phyloP scores from a whole-genome alignment of 1,140 invertebrate genomes.

The Tyrophagus putrescentiae region DNA sequence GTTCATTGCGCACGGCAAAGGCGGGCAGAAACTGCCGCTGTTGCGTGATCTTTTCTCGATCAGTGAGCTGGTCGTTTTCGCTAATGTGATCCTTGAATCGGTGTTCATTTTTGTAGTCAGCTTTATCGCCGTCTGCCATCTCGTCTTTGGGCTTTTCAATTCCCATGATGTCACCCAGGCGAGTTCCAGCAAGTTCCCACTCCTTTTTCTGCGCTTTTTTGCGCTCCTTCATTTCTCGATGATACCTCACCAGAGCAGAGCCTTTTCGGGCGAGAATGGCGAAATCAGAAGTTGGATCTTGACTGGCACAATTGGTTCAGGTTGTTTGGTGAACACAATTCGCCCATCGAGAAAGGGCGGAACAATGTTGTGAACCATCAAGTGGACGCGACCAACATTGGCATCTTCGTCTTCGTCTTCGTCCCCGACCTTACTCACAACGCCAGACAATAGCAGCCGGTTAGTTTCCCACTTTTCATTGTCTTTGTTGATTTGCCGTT shows the following conservation, averaged over 20 bases:
- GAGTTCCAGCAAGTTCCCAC: conserved; percentile 94
- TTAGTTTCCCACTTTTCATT: conserved; percentile 98
- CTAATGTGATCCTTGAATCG: conserved; percentile 93
- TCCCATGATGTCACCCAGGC: conserved; percentile 93
- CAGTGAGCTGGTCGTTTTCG: conserved; percentile 32
- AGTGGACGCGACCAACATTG: conserved; percentile 81
- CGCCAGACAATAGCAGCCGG: conserved; percentile 88
- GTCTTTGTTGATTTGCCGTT: conserved; percentile 85
- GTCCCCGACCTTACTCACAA: conserved; percentile 71
- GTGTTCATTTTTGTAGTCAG: conserved; percentile 66
- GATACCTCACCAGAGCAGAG: conserved; percentile 67
- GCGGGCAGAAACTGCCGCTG: conserved; percentile 86
- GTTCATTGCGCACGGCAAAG: conserved; percentile 83
- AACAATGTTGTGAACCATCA: conserved; percentile 94
- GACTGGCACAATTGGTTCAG: conserved; percentile 82
- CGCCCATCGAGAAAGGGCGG: conserved; percentile 96
- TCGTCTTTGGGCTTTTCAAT: conserved; percentile 62
- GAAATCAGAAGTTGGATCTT: conserved; percentile 95
- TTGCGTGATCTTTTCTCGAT: conserved; percentile 62
- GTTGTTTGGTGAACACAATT: conserved; percentile 98
- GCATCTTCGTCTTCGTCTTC: conserved; percentile 84
- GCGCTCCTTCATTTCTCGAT: conserved; percentile 88
- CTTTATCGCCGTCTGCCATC: conserved; percentile 41
- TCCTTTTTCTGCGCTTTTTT: conserved; percentile 94
- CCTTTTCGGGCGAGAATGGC: conserved; percentile 87